phyloP scores from a whole-genome alignment of 2,797 vertebrate genomes.

The Rhincodon typus region DNA sequence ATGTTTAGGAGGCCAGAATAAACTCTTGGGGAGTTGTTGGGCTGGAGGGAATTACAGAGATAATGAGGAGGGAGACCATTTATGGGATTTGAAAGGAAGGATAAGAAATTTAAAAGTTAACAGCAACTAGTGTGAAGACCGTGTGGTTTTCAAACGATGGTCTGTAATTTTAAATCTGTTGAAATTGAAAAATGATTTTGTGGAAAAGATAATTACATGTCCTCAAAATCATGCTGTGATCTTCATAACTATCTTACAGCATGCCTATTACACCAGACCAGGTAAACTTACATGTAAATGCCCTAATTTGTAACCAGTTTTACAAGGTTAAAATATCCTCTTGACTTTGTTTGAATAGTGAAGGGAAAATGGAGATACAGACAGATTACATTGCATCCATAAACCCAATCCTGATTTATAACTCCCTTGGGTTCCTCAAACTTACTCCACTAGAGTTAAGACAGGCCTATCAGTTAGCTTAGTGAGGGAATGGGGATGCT shows the following conservation, averaged over 20 bases:
- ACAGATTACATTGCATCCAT: background rate
- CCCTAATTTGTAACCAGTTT: background rate
- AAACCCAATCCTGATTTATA: background rate
- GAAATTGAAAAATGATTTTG: background rate
- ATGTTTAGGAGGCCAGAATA: background rate
- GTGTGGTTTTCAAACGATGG: constrained; percentile 27
- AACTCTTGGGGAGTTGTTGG: background rate
- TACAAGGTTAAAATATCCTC: background rate
- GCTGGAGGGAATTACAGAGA: background rate
- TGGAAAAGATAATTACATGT: background rate
- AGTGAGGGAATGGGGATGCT: background rate
- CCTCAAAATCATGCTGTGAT: background rate
- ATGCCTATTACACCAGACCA: constrained; percentile 17
- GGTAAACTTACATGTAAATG: background rate
- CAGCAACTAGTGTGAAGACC: no score
- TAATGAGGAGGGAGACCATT: background rate
- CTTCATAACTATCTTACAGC: background rate
- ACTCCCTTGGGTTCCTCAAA: background rate
- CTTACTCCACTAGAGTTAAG: background rate
- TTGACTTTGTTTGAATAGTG: background rate
- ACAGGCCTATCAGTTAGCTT: background rate
- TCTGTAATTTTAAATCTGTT: no score
- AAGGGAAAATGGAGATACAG: background rate
- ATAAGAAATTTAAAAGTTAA: background rate
- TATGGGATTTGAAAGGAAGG: background rate